Percentiles rank a stretch among this genome's conserved stretches.
phyloP scores from a whole-genome alignment of 1,140 invertebrate species.

The Cardiocondyla obscurior region DNA sequence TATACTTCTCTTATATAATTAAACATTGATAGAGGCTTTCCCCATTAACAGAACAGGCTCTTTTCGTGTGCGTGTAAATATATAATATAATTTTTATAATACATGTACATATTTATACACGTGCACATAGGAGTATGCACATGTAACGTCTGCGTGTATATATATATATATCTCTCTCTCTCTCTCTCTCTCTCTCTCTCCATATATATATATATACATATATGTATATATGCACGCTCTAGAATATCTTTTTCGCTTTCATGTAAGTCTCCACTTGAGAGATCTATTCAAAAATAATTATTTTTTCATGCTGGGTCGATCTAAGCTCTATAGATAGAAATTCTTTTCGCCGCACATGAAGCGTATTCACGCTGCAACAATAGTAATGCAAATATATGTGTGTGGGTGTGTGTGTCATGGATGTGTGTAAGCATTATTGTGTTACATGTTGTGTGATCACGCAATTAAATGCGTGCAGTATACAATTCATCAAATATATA shows the following conservation, averaged over 20 bases:
- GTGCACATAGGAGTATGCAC: constrained; percentile 4
- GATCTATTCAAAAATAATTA: constrained; percentile 52
- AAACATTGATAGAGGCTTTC: constrained; percentile 61
- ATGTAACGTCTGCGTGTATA: not conserved
- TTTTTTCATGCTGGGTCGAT: not conserved
- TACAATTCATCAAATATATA: constrained; percentile 21
- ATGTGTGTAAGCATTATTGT: not conserved
- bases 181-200: too few relatives aligned
- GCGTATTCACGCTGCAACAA: constrained; percentile 37
- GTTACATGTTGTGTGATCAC: not conserved
- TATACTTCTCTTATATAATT: not conserved
- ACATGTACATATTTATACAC: constrained; percentile 8
- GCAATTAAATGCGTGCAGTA: not conserved
- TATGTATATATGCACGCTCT: not conserved
- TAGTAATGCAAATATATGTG: constrained; percentile 4
- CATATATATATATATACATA: not conserved
- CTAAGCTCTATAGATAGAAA: constrained; percentile 30
- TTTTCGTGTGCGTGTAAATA: constrained; percentile 54
- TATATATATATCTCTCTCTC: too few relatives aligned
- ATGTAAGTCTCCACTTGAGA: constrained; percentile 3
- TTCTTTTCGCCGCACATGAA: not conserved
- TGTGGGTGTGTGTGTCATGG: not conserved
- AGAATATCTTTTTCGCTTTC: not conserved
- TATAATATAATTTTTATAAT: constrained; percentile 17
- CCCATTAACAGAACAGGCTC: constrained; percentile 35